phyloP scores from a whole-genome alignment of 2,797 vertebrate genomes.

The Vireo griseus region DNA sequence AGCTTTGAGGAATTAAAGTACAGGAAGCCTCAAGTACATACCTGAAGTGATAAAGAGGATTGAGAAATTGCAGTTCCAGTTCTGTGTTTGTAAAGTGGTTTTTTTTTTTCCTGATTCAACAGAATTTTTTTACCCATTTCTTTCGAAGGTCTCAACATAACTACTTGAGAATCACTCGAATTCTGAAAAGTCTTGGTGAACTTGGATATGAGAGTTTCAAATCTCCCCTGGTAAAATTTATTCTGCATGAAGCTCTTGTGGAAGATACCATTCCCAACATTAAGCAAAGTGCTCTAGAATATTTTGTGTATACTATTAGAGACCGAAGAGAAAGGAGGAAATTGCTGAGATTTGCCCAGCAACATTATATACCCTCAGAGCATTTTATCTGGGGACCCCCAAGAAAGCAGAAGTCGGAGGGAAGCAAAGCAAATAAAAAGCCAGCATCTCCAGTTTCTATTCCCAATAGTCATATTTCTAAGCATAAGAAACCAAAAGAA shows the following conservation, averaged over 20 bases:
- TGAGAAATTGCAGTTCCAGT: background rate
- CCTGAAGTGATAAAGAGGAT: background rate
- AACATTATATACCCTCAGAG: conserved; percentile 86
- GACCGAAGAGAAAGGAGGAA: conserved; percentile 86
- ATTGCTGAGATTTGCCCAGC: conserved; percentile 88
- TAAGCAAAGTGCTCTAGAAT: conserved; percentile 93
- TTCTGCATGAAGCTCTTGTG: conserved; percentile 90
- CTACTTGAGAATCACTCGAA: conserved; percentile 95
- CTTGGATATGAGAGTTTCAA: conserved; percentile 96
- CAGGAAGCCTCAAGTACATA: background rate
- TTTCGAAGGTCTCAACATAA: conserved; percentile 93
- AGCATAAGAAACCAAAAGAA: conserved; percentile 74
- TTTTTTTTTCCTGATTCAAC: background rate
- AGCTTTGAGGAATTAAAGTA: background rate
- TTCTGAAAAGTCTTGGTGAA: conserved; percentile 96
- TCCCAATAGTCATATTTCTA: conserved; percentile 55
- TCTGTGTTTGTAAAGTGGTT: background rate
- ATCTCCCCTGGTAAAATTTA: conserved; percentile 87
- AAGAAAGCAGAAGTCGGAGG: conserved; percentile 67
- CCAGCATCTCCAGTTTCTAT: conserved; percentile 46
- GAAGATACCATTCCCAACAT: conserved; percentile 89
- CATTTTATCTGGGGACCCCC: conserved; percentile 95
- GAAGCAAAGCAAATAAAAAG: conserved; percentile 68
- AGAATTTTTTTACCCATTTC: background rate
- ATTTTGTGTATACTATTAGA: conserved; percentile 94